phyloP scores from a whole-genome alignment of 2,888 invertebrate genomes.

The Chironomus tentans region DNA sequence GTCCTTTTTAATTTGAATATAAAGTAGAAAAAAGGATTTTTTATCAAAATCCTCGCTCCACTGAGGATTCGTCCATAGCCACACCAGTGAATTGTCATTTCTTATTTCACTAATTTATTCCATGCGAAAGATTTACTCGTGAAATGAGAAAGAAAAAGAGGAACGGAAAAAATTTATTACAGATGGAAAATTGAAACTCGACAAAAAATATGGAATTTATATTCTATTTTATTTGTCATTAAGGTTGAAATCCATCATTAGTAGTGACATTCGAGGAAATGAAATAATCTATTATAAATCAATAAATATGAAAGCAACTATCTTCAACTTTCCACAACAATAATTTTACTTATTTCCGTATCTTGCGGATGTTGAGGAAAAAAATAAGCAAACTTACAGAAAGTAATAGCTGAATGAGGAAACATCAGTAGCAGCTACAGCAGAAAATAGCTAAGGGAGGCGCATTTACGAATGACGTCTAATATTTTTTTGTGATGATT shows the following conservation, averaged over 20 bases:
- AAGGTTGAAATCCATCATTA: constrained; percentile 15
- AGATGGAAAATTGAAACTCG: neutral
- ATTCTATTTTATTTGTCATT: constrained; percentile 16
- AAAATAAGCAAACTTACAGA: neutral
- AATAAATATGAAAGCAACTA: constrained; percentile 1
- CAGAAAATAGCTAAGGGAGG: neutral
- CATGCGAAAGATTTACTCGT: too few relatives aligned
- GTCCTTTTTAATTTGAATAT: too few relatives aligned
- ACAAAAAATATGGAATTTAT: neutral
- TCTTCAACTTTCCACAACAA: constrained; percentile 4
- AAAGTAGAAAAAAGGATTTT: too few relatives aligned
- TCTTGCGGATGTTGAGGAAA: neutral
- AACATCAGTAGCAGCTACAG: neutral
- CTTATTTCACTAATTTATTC: too few relatives aligned
- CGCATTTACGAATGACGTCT: neutral
- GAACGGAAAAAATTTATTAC: too few relatives aligned
- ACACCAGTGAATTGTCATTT: too few relatives aligned
- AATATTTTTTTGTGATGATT: too few relatives aligned
- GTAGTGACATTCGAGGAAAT: constrained; percentile 9
- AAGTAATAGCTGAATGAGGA: neutral
- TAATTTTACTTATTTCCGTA: constrained; percentile 20
- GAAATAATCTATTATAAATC: constrained; percentile 22
- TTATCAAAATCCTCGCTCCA: too few relatives aligned
- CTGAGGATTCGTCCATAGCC: too few relatives aligned
- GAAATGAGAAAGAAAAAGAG: too few relatives aligned